A percentile compares a stretch with the other conserved stretches of the same genome.
phyloP scores from a whole-genome alignment of 2,888 invertebrate genomes.

The Sarcophaga variegata region DNA sequence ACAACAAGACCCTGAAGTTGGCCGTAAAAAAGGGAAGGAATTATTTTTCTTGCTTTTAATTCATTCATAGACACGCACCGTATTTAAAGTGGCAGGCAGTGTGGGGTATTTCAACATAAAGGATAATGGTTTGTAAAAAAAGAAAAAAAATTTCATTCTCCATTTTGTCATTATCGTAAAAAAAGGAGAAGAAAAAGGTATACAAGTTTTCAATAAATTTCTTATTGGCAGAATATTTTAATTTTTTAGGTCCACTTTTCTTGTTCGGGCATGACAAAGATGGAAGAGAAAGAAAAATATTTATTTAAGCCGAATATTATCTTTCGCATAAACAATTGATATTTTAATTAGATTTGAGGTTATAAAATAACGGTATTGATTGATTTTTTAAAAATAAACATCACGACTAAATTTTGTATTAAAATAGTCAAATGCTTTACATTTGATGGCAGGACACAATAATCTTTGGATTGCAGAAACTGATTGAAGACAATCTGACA shows the following conservation, averaged over 20 bases:
- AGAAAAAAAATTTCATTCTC: slow-evolving; percentile 5
- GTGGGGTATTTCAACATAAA: slow-evolving; percentile 55
- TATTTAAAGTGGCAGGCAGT: slow-evolving; percentile 31
- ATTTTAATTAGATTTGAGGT: slow-evolving; percentile 54
- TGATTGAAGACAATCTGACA: slow-evolving; percentile 44
- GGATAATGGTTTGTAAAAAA: slow-evolving; percentile 57
- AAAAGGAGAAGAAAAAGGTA: not conserved
- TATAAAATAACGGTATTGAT: not conserved
- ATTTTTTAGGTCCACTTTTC: not conserved
- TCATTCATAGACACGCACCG: slow-evolving; percentile 68
- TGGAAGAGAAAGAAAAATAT: slow-evolving; percentile 18
- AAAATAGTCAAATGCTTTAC: too few relatives aligned
- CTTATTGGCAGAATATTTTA: slow-evolving; percentile 35
- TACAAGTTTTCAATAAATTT: slow-evolving; percentile 2
- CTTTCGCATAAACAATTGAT: slow-evolving; percentile 56
- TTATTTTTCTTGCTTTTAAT: slow-evolving; percentile 51
- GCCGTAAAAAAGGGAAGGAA: slow-evolving; percentile 3
- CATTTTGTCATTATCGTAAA: slow-evolving; percentile 44
- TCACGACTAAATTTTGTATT: too few relatives aligned
- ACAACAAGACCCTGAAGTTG: slow-evolving; percentile 18
- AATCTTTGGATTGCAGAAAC: not conserved
- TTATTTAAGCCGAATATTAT: slow-evolving; percentile 48
- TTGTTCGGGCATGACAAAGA: not conserved
- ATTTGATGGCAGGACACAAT: not conserved
- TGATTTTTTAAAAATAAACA: not conserved